Evolutionary conservation across 2,888 invertebrate species (phyloP).

Genomic region (Noctua janthe): DNA sequence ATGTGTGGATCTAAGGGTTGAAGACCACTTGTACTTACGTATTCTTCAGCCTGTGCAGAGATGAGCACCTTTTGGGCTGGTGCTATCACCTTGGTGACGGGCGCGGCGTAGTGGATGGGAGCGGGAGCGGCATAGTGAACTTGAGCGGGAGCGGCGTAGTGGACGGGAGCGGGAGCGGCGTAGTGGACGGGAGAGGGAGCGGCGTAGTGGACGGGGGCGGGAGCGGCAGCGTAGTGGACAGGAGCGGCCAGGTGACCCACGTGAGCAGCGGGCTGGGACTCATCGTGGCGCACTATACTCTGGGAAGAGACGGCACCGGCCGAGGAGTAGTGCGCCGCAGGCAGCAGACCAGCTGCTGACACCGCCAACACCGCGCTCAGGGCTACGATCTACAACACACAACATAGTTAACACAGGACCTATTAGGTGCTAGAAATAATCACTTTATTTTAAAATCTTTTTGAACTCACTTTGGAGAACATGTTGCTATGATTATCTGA

Average conservation of each 20-base stretch:
- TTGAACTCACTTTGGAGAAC: constrained; percentile 84
- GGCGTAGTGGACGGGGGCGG: constrained; percentile 65
- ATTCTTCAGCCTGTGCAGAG: constrained; percentile 75
- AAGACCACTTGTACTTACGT: constrained; percentile 69
- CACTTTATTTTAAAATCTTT: background rate
- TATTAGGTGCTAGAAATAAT: background rate
- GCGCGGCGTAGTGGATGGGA: constrained; percentile 73
- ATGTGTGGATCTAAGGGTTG: background rate
- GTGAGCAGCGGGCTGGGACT: constrained; percentile 68
- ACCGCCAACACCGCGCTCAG: constrained; percentile 82
- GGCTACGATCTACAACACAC: constrained; percentile 76
- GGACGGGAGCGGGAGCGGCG: constrained; percentile 69
- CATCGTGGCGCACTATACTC: constrained; percentile 83
- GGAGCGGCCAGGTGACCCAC: constrained; percentile 67
- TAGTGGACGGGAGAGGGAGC: constrained; percentile 69
- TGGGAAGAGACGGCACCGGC: constrained; percentile 85
- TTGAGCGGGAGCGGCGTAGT: constrained; percentile 68
- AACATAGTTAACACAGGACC: constrained; percentile 16
- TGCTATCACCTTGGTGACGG: constrained; percentile 73
- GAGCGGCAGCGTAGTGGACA: constrained; percentile 64
- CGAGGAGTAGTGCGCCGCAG: constrained; percentile 82
- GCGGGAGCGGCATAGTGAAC: constrained; percentile 70
- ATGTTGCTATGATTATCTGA: constrained; percentile 77
- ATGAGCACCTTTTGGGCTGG: constrained; percentile 71
- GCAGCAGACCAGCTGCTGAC: constrained; percentile 80